Evolutionary conservation across 1,140 invertebrate genomes (phyloP).

Genomic region (Drosophila serrata): DNA sequence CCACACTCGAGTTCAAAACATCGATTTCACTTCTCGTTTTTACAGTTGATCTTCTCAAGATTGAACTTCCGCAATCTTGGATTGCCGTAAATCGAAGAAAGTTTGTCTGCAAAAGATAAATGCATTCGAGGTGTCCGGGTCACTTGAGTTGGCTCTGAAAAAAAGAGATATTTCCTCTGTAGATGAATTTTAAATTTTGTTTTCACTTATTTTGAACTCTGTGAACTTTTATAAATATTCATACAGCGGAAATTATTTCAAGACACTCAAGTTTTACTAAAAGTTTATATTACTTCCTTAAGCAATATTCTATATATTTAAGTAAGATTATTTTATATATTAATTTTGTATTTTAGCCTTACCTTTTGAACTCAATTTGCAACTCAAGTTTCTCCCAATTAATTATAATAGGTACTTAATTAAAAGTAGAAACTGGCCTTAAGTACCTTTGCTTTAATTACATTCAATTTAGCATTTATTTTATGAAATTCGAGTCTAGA

Average conservation of each 20-base stretch:
- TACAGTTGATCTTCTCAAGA: conserved; percentile 9
- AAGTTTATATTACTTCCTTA: not conserved
- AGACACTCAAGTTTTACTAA: no score
- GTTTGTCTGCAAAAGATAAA: conserved; percentile 10
- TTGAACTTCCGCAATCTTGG: conserved; percentile 19
- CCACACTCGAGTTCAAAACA: conserved; percentile 7
- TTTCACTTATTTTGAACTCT: not conserved
- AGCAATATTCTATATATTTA: no score
- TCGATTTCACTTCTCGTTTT: conserved; percentile 37
- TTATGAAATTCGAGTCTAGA: not conserved
- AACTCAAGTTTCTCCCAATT: conserved; percentile 3
- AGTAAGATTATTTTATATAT: no score
- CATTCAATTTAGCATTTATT: conserved; percentile 6
- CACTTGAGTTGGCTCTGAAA: not conserved
- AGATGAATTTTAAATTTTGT: not conserved
- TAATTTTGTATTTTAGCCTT: not conserved
- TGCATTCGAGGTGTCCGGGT: conserved; percentile 7
- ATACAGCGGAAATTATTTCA: not conserved
- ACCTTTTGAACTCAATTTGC: conserved; percentile 15
- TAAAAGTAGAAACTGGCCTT: conserved; percentile 11
- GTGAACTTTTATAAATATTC: not conserved
- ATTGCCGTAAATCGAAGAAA: conserved; percentile 16
- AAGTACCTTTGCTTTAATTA: not conserved
- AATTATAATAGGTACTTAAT: not conserved
- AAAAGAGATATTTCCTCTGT: not conserved